Percentiles rank a stretch among this genome's conserved stretches.
Evolutionary conservation across 2,888 invertebrate species (phyloP).

Genomic region (Monopis laevigella): DNA sequence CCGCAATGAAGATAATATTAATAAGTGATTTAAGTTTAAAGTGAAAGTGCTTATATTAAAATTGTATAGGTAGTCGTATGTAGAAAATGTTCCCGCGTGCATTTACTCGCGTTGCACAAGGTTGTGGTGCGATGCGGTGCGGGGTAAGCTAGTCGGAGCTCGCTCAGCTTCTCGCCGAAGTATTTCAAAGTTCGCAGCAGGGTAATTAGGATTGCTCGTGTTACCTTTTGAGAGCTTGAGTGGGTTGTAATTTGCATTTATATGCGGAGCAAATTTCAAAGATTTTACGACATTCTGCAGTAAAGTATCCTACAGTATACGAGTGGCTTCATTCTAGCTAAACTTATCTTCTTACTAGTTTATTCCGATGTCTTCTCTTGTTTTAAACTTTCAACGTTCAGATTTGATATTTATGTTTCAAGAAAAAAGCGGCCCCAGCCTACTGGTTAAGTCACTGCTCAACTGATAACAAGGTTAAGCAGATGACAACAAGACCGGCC

Average conservation of each 20-base stretch:
- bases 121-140: too few relatives aligned
- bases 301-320: neutral
- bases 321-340: neutral
- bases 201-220: conserved; percentile 10
- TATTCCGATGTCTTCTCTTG: neutral
- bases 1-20: too few relatives aligned
- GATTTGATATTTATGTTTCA: neutral
- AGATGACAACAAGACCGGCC: too few relatives aligned
- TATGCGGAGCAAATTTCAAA: neutral
- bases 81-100: too few relatives aligned
- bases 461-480: too few relatives aligned
- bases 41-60: too few relatives aligned
- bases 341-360: neutral
- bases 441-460: too few relatives aligned
- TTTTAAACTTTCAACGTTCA: neutral
- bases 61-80: too few relatives aligned
- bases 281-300: neutral
- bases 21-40: too few relatives aligned
- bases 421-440: too few relatives aligned
- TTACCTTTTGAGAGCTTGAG: conserved; percentile 5
- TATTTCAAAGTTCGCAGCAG: conserved; percentile 5
- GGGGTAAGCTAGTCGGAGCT: neutral
- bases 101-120: too few relatives aligned
- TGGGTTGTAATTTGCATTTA: conserved; percentile 5
- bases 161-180: neutral